These are phyloP conservation scores for Cichlasoma orientale DNA, from an alignment of 2,797 vertebrate species.

Conservation along the genomic window DNA sequence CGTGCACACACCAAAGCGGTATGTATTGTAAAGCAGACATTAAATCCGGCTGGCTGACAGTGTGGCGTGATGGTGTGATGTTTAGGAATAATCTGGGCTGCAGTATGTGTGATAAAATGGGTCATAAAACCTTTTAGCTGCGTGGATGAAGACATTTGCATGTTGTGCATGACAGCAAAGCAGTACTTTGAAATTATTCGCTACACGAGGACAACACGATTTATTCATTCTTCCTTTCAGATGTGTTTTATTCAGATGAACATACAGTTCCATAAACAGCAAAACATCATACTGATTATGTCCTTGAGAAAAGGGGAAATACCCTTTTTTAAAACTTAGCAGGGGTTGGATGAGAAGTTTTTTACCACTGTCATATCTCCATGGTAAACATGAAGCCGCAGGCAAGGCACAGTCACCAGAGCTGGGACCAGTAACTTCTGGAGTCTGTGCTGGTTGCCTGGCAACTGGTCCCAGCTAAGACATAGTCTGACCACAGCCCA, in stretches of 20 bases:
- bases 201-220: background rate
- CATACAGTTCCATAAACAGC: background rate
- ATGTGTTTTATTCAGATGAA: background rate
- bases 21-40: background rate
- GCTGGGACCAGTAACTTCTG: background rate
- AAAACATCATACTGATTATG: background rate
- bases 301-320: background rate
- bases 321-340: background rate
- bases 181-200: conserved; percentile 5
- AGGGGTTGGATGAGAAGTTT: background rate
- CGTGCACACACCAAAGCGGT: background rate
- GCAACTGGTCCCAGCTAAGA: background rate
- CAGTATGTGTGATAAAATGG: background rate
- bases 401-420: too few species aligned
- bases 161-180: background rate
- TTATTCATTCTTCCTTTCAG: background rate
- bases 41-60: background rate
- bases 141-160: background rate
- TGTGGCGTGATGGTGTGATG: background rate
- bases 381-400: background rate
- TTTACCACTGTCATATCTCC: background rate
- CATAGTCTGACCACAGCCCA: background rate
- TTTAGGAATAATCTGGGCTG: background rate
- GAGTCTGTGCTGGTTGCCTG: background rate
- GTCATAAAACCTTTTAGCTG: background rate